Conservation (phyloP, 2,113 vertebrate genomes). For the Oreotragus oreotragus region DNA sequence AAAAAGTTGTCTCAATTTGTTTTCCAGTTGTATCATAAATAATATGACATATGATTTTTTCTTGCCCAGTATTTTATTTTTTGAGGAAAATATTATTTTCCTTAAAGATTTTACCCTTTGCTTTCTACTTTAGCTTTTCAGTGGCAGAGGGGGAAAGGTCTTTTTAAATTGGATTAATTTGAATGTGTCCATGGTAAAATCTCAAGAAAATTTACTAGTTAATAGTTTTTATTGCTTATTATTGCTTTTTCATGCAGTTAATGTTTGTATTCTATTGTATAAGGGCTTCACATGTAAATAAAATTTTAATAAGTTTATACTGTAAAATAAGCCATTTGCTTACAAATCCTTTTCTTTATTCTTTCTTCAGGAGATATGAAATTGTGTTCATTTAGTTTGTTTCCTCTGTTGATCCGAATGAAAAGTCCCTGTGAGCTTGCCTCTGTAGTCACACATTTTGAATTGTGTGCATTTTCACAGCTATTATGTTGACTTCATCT, state of each 20-base stretch:
- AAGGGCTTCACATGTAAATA: neutral
- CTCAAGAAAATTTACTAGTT: neutral
- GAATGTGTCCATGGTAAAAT: neutral
- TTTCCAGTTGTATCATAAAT: neutral
- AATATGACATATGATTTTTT: neutral
- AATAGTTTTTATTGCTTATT: neutral
- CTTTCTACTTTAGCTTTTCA: neutral
- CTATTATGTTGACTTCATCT: constrained; percentile 38
- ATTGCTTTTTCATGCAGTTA: neutral
- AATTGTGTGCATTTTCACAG: constrained; percentile 9
- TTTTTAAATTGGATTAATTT: neutral
- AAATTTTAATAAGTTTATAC: neutral
- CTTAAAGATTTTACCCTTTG: neutral
- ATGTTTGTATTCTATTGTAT: neutral
- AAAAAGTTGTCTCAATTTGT: neutral
- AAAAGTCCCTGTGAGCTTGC: neutral
- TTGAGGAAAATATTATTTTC: neutral
- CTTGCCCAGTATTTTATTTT: neutral
- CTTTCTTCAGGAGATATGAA: neutral
- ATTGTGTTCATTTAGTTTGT: neutral
- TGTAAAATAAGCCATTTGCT: neutral
- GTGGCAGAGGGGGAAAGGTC: accelerated
- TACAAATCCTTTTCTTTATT: neutral
- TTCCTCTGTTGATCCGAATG: neutral
- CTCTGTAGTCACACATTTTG: neutral